Evolutionary conservation across 2,113 vertebrate genomes (phyloP).

Genomic region (Tragelaphus strepsiceros): DNA sequence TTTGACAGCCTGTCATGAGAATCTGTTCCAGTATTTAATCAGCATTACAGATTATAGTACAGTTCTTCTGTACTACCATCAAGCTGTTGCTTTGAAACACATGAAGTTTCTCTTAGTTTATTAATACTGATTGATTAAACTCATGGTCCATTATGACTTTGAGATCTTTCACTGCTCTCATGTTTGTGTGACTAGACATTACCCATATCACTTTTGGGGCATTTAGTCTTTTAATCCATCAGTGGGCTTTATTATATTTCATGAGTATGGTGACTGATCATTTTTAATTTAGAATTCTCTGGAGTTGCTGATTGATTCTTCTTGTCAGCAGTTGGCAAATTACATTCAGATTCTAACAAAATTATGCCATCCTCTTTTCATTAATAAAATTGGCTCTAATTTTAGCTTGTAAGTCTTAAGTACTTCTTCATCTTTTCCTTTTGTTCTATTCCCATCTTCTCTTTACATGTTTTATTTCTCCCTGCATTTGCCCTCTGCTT

Average conservation of each 20-base stretch:
- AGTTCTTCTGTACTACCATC: background rate
- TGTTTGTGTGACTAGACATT: background rate
- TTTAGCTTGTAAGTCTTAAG: background rate
- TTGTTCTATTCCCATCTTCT: background rate
- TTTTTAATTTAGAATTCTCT: slow-evolving; percentile 40
- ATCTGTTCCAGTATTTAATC: background rate
- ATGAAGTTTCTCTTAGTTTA: background rate
- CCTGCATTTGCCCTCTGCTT: background rate
- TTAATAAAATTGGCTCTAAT: background rate
- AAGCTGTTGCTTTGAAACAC: background rate
- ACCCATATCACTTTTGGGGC: background rate
- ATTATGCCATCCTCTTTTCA: background rate
- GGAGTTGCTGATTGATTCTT: slow-evolving; percentile 7
- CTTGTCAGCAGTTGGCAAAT: slow-evolving; percentile 3
- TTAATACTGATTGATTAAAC: slow-evolving; percentile 1
- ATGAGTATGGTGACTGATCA: background rate
- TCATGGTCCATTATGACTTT: background rate
- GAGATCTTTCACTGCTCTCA: background rate
- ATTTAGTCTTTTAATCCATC: background rate
- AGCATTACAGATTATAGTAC: background rate
- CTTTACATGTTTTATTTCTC: background rate
- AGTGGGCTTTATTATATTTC: background rate
- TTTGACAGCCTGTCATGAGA: background rate
- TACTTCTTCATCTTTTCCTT: background rate
- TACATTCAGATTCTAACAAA: slow-evolving; percentile 28